Evolutionary conservation across 2,113 vertebrate genomes (phyloP).

Genomic region (Apodemus sylvaticus): DNA sequence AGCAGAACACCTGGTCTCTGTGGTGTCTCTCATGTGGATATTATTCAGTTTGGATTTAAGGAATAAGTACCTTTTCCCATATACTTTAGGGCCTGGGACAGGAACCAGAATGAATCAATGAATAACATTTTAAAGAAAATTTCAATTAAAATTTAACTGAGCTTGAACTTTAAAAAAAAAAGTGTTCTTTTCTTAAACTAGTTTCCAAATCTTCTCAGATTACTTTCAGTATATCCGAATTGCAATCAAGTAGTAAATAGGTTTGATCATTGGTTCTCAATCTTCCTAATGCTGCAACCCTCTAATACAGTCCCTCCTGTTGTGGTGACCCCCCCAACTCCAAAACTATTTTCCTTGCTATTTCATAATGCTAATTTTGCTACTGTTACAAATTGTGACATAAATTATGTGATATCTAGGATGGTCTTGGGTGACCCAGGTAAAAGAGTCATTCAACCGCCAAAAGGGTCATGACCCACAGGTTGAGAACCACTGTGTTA

Average conservation of each 20-base stretch:
- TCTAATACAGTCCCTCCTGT: neutral
- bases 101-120: neutral
- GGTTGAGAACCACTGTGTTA: neutral
- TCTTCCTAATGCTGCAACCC: neutral
- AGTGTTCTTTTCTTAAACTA: neutral
- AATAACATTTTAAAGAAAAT: slow-evolving; percentile 28
- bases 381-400: neutral
- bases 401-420: neutral
- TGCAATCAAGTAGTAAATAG: neutral
- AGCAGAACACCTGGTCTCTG: slow-evolving; percentile 34
- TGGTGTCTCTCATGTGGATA: neutral
- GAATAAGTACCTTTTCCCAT: neutral
- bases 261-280: neutral
- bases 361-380: neutral
- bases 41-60: slow-evolving; percentile 20
- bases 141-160: slow-evolving; percentile 22
- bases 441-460: neutral
- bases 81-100: neutral
- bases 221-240: neutral
- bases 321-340: neutral
- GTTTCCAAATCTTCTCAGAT: neutral
- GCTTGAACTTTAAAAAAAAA: neutral
- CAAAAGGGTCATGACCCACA: neutral
- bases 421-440: neutral
- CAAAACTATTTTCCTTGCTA: neutral